Percentiles rank a stretch among this genome's conserved stretches.
Evolutionary conservation across 1,140 invertebrate species (phyloP).

Genomic region (fruit fly (Drosophila melanogaster)): Release_6_plus_ISO1_MT NT_033779.5:4275001-4275500

Average conservation of each 20-base stretch:
- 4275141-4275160: slow-evolving; percentile 3
- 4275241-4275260: slow-evolving; percentile 55
- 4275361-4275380: neutral
- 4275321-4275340: slow-evolving; percentile 33
- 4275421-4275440: slow-evolving; percentile 35
- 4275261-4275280: slow-evolving; percentile 22
- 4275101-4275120: slow-evolving; percentile 4
- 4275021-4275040: slow-evolving; percentile 11
- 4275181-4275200: slow-evolving; percentile 59
- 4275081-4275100: slow-evolving; percentile 10
- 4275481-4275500: slow-evolving; percentile 7
- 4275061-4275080: too few relatives aligned
- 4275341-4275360: neutral
- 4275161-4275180: slow-evolving; percentile 58
- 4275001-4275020: slow-evolving; percentile 21
- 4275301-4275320: slow-evolving; percentile 10
- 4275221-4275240: slow-evolving; percentile 33
- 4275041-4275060: neutral
- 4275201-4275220: slow-evolving; percentile 54
- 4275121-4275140: slow-evolving; percentile 1
- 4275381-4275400: slow-evolving; percentile 68
- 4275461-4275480: neutral
- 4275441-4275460: neutral
- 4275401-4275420: slow-evolving; percentile 61
- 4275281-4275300: slow-evolving; percentile 18